Evolutionary conservation across 2,888 invertebrate species (phyloP).

Genomic region (Calephelis perditalis): DNA sequence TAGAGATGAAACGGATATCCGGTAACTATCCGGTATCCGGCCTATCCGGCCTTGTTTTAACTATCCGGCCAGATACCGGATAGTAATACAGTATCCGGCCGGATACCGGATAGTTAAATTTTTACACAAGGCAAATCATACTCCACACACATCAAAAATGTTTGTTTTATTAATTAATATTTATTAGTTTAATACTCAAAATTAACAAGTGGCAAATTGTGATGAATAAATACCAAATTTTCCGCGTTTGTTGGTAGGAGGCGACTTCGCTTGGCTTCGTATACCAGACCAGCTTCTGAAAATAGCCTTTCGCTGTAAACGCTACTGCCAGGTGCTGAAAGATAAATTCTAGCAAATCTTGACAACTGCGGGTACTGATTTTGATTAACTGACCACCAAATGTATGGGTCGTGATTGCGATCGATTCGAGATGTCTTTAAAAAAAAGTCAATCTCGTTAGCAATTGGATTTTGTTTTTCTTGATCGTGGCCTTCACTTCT

Average conservation of each 20-base stretch:
- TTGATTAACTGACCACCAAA: slow-evolving; percentile 26
- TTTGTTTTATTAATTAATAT: slow-evolving; percentile 5
- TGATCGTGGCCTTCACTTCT: slow-evolving; percentile 20
- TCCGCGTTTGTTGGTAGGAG: slow-evolving; percentile 26
- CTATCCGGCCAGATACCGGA: slow-evolving; percentile 7
- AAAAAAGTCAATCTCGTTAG: slow-evolving; percentile 25
- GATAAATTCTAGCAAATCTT: slow-evolving; percentile 25
- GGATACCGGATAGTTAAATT: slow-evolving; percentile 2
- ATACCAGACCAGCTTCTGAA: slow-evolving; percentile 29
- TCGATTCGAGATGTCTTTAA: slow-evolving; percentile 26
- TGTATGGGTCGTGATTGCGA: slow-evolving; percentile 27
- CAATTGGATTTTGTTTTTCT: slow-evolving; percentile 21
- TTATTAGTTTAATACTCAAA: slow-evolving; percentile 22
- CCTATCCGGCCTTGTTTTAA: too few species aligned
- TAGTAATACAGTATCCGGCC: neutral
- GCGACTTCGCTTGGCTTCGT: slow-evolving; percentile 28
- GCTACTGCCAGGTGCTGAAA: slow-evolving; percentile 24
- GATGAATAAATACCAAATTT: slow-evolving; percentile 28
- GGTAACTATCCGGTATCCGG: slow-evolving; percentile 3
- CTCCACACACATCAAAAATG: neutral
- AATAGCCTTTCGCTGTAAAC: slow-evolving; percentile 22
- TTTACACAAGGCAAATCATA: neutral
- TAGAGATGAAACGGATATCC: neutral
- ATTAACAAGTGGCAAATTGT: slow-evolving; percentile 28
- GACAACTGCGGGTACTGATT: slow-evolving; percentile 25